phyloP scores from a whole-genome alignment of 2,797 vertebrate species.

The Pitangus sulphuratus region DNA sequence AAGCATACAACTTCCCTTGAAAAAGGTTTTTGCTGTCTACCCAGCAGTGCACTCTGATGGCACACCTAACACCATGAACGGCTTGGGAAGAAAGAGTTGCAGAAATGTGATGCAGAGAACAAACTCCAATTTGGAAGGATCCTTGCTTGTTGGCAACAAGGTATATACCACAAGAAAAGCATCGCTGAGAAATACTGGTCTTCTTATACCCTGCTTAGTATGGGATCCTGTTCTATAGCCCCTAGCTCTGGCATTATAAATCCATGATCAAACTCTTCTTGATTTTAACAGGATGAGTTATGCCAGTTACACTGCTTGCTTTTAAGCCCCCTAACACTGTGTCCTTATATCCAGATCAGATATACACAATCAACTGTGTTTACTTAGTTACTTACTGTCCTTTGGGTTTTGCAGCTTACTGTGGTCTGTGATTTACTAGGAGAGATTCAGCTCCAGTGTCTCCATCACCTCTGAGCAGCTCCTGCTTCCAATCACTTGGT shows the following conservation, averaged over 20 bases:
- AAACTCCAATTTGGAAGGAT: neutral
- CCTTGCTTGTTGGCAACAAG: neutral
- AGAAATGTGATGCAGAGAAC: neutral
- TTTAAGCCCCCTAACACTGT: neutral
- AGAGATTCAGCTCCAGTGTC: neutral
- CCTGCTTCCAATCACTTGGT: neutral
- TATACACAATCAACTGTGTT: neutral
- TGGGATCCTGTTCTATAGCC: neutral
- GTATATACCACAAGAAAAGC: neutral
- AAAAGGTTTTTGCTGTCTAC: neutral
- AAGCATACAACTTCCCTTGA: neutral
- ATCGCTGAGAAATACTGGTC: neutral
- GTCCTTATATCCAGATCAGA: neutral
- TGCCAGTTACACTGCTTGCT: neutral
- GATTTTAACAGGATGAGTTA: neutral
- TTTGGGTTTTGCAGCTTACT: neutral
- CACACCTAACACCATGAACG: rapidly evolving
- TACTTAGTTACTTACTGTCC: neutral
- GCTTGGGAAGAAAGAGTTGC: neutral
- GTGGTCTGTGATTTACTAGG: neutral
- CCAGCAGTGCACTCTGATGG: neutral
- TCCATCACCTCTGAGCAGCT: neutral
- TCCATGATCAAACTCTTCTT: neutral
- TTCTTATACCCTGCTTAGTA: neutral
- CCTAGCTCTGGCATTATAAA: neutral